These are phyloP conservation scores for Margarornis squamiger DNA, from an alignment of 2,797 vertebrate species.

Conservation along the genomic window DNA sequence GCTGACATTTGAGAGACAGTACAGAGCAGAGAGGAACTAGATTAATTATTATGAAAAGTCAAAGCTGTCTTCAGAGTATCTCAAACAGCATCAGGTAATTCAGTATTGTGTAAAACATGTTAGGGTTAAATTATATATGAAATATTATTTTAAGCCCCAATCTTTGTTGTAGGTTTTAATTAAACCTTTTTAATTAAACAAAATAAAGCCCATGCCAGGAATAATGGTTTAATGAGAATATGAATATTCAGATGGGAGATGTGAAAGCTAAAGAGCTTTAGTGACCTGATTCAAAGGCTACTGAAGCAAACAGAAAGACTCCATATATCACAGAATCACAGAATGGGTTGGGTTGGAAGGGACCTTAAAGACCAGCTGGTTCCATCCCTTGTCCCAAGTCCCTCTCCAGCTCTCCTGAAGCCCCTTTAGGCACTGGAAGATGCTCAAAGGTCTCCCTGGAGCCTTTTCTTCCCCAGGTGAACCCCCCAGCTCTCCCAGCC, in stretches of 20 bases:
- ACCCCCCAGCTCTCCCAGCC: background rate
- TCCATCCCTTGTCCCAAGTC: background rate
- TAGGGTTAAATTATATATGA: background rate
- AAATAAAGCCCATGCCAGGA: background rate
- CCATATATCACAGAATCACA: background rate
- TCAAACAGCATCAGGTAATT: background rate
- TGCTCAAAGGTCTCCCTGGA: background rate
- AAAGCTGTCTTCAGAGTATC: background rate
- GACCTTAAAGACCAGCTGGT: fast-evolving
- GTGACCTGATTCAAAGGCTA: background rate
- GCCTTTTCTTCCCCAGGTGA: background rate
- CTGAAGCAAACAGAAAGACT: background rate
- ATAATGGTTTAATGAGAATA: background rate
- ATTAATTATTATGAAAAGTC: slow-evolving; percentile 2
- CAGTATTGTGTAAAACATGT: background rate
- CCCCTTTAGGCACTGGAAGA: fast-evolving
- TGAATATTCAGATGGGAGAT: background rate
- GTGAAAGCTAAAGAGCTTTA: background rate
- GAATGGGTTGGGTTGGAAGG: background rate
- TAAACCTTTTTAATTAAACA: background rate
- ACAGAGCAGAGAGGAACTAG: background rate
- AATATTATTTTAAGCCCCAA: background rate
- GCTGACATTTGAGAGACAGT: background rate
- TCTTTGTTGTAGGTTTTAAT: background rate
- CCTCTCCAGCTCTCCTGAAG: background rate